A percentile compares a stretch with the other conserved stretches of the same genome.
Evolutionary conservation across 2,797 vertebrate species (phyloP).

Genomic region (Aerospiza tachiro): DNA sequence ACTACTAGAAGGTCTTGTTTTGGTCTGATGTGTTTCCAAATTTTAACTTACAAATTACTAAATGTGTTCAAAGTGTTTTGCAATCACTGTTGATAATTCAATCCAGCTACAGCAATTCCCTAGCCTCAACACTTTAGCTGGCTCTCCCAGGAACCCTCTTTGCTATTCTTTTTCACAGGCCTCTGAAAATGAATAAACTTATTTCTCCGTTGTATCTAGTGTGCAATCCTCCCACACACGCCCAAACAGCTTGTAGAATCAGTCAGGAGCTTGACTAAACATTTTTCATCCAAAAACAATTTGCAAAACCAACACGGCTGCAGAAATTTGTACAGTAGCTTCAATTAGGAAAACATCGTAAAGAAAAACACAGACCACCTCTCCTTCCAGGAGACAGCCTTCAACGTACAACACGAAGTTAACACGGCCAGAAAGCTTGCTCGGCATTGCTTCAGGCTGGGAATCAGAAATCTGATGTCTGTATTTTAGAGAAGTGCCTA

Average conservation of each 20-base stretch:
- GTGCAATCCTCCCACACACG: background rate
- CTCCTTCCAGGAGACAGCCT: background rate
- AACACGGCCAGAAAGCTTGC: background rate
- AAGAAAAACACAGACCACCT: background rate
- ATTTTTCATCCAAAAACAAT: background rate
- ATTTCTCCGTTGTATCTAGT: background rate
- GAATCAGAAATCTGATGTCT: background rate
- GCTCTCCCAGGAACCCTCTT: background rate
- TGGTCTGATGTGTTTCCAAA: background rate
- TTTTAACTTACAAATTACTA: background rate
- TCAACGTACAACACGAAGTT: accelerated
- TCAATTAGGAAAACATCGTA: background rate
- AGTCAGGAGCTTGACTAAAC: background rate
- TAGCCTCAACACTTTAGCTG: background rate
- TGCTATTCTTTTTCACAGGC: background rate
- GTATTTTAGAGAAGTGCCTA: background rate
- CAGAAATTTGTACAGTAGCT: background rate
- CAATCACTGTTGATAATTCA: background rate
- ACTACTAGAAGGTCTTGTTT: background rate
- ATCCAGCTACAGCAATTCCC: background rate
- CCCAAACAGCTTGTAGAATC: background rate
- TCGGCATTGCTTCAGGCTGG: background rate
- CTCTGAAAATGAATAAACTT: background rate
- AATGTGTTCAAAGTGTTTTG: background rate
- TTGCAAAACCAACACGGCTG: background rate